phyloP scores from a whole-genome alignment of 1,140 invertebrate species.

The Hyles euphorbiae region DNA sequence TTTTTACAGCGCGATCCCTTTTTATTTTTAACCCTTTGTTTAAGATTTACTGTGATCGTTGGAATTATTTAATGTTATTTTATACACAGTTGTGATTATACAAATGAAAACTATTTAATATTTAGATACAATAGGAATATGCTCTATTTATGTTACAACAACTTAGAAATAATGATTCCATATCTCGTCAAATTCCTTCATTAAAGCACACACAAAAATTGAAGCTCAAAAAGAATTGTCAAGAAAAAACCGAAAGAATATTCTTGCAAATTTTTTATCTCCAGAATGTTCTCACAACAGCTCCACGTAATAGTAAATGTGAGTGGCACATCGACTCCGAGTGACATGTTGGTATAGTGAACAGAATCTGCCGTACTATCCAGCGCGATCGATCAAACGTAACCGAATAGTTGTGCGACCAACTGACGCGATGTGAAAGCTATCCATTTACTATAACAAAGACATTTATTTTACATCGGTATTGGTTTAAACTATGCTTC shows the following conservation, averaged over 20 bases:
- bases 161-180: no score
- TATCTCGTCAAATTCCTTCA: no score
- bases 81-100: not conserved
- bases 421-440: not conserved
- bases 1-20: no score
- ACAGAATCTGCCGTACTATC: not conserved
- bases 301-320: not conserved
- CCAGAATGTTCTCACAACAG: no score
- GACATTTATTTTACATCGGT: not conserved
- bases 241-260: no score
- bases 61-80: not conserved
- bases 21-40: no score
- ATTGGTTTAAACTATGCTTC: no score
- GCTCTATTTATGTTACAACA: no score
- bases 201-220: no score
- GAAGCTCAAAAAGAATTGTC: no score
- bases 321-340: not conserved
- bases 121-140: not conserved
- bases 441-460: not conserved
- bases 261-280: no score
- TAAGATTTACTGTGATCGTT: no score
- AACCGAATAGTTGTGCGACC: not conserved
- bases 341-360: conserved; percentile 1
- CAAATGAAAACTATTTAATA: not conserved
- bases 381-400: not conserved